These are phyloP conservation scores for Ptychobarbus kaznakovi DNA, from an alignment of 2,797 vertebrate genomes.

Conservation along the genomic window DNA sequence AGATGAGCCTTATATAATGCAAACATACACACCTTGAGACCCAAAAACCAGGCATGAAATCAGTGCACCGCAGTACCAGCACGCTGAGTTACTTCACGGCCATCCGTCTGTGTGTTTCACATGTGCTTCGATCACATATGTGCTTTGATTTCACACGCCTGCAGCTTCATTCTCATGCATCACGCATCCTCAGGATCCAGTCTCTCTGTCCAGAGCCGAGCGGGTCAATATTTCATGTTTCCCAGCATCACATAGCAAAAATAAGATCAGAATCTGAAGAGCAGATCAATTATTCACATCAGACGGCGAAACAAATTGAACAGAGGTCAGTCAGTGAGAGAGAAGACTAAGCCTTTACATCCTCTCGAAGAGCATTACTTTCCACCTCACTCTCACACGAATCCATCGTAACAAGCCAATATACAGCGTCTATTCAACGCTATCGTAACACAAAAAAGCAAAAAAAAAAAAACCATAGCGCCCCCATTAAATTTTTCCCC, in stretches of 20 bases:
- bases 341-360: too few species aligned
- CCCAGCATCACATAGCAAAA: constrained; percentile 77
- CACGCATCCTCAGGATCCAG: neutral
- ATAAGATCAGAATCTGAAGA: constrained; percentile 3
- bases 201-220: constrained; percentile 79
- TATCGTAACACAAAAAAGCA: too few species aligned
- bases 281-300: constrained; percentile 17
- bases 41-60: neutral
- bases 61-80: neutral
- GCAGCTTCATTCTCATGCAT: neutral
- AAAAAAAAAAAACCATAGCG: too few species aligned
- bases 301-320: neutral
- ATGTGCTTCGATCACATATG: neutral
- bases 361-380: too few species aligned
- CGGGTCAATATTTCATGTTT: constrained; percentile 78
- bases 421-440: too few species aligned
- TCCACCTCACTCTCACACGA: too few species aligned
- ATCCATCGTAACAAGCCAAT: too few species aligned
- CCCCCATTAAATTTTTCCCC: too few species aligned
- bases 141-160: neutral
- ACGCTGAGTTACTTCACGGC: neutral
- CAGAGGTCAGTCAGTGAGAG: neutral
- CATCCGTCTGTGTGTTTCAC: neutral
- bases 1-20: neutral
- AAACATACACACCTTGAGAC: neutral